Conservation (phyloP, 2,113 vertebrate species). For the Psephotus haematonotus region DNA sequence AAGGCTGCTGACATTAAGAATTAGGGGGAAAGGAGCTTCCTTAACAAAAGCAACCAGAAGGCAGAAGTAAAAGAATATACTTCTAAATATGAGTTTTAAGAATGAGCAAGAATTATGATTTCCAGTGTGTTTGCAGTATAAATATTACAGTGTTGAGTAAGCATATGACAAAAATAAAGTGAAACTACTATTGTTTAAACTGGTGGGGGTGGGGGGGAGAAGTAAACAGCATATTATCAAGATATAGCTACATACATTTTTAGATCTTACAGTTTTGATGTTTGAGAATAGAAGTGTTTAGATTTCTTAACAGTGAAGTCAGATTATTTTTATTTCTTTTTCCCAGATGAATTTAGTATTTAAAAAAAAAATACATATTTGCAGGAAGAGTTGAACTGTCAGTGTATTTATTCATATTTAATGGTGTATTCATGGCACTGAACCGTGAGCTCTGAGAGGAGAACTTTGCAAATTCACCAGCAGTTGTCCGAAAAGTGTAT, state of each 20-base stretch:
- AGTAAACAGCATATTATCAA: background rate
- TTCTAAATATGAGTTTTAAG: background rate
- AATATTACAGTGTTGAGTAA: constrained; percentile 21
- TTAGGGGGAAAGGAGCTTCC: background rate
- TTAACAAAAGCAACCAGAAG: background rate
- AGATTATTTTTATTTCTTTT: background rate
- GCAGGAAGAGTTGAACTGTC: background rate
- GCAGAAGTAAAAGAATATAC: background rate
- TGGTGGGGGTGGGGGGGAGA: background rate
- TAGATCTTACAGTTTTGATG: background rate
- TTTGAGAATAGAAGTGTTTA: background rate
- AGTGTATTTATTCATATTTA: background rate
- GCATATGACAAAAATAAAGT: constrained; percentile 43
- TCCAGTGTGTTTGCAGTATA: background rate
- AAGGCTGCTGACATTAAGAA: background rate
- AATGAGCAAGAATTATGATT: background rate
- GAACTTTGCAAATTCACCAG: background rate
- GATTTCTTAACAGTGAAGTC: background rate
- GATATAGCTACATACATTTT: background rate
- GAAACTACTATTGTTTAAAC: constrained; percentile 36
- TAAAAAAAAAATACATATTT: background rate
- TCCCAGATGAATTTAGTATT: background rate
- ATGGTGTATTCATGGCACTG: background rate
- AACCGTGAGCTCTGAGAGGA: background rate
- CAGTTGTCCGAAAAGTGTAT: background rate